Evolutionary conservation across 1,140 invertebrate species (phyloP), one percentile per base, ranked within the genome.

Genomic region (Chironomus striatipennis): DNA sequence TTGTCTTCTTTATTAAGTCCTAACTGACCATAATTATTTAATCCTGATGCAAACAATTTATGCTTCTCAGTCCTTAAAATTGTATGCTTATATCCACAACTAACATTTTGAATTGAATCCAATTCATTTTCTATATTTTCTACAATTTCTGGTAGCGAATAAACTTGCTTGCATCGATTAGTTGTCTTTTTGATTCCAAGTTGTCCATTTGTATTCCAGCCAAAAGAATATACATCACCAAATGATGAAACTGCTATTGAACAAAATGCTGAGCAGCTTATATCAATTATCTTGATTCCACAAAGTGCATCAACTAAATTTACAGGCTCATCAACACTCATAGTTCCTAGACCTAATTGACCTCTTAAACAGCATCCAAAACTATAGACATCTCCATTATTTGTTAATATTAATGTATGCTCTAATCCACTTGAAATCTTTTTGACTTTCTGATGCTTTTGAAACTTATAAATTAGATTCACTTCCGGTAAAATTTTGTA

Each of bases 161-260:
- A 42, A 2, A 34, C 42, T 74, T 15, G 74, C 42, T 73, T 43
- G 15, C 72, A 42, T 67, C 64, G 73, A 10, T 0, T 77, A 74
- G n/a, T 74, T n/a, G 6, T 24, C 21, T 0, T 75, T 76, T n/a
- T 76, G 74, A 18, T 80, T 12, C 94, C 95, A 42, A 97, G 81
- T 80, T 97, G 93, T 0, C 93, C 93, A 81, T 86, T 88, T 76
- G 91, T 89, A 83, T 97, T 97, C 89, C 92, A 94, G n/a, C 95
- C 95, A 94, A 94, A 97, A 0, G 88, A 87, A 80, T 95, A 98
- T 0, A 96, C 77, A 81, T 95, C 93, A 9, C 91, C 90, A 83
- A 86, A 86, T 77, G 85, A 85, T 77, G 90, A 93, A 8, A 96
- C 79, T 42, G 89, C 92, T 74, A 89, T 86, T 47, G 88, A 91